These are phyloP conservation scores for Cryptotermes secundus DNA, from an alignment of 1,140 invertebrate genomes.

Conservation along the genomic window DNA sequence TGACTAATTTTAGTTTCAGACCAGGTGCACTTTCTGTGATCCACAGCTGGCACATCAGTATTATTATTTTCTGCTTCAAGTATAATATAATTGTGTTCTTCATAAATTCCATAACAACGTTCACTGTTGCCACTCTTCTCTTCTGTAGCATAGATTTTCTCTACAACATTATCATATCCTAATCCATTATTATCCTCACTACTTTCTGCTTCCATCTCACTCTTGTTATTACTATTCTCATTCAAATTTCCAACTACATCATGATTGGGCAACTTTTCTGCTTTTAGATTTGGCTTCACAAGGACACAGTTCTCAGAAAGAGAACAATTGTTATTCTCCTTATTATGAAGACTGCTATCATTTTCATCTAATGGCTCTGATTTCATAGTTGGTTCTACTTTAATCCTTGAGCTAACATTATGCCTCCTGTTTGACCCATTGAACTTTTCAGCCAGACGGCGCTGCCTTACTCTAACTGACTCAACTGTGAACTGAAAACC, in stretches of 20 bases:
- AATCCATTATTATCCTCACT: background rate
- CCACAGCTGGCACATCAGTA: background rate
- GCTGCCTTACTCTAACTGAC: constrained; percentile 24
- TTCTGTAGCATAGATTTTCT: constrained; percentile 41
- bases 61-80: constrained; percentile 15
- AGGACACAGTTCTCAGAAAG: background rate
- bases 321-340: background rate
- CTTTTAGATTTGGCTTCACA: background rate
- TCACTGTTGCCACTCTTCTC: constrained; percentile 38
- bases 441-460: background rate
- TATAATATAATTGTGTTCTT: constrained; percentile 30
- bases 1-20: constrained; percentile 39
- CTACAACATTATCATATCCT: background rate
- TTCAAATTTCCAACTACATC: constrained; percentile 32
- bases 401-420: constrained; percentile 33
- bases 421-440: constrained; percentile 23
- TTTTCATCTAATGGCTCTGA: constrained; percentile 46
- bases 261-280: constrained; percentile 39
- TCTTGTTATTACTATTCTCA: background rate
- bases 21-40: constrained; percentile 38
- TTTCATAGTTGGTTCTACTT: constrained; percentile 45
- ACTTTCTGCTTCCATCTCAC: background rate
- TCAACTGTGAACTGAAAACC: constrained; percentile 25
- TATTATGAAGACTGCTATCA: constrained; percentile 9
- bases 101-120: constrained; percentile 36